Evolutionary conservation across 2,797 vertebrate genomes (phyloP).

Genomic region (Fratercula arctica): DNA sequence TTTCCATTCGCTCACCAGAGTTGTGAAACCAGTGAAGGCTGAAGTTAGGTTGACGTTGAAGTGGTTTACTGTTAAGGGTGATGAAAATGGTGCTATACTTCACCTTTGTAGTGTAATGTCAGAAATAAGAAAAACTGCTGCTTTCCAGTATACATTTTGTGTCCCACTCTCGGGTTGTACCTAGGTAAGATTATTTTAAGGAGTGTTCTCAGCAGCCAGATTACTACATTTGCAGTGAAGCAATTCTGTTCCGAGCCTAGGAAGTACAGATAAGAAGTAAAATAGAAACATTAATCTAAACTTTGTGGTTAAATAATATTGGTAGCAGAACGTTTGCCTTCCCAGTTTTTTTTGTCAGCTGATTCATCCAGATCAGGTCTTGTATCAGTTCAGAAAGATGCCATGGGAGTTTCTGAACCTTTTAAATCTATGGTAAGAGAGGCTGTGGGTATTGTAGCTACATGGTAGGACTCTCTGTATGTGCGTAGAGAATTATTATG

Average conservation of each 20-base stretch:
- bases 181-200: neutral
- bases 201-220: neutral
- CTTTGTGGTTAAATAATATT: neutral
- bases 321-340: neutral
- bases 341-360: neutral
- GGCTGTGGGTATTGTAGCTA: neutral
- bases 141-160: neutral
- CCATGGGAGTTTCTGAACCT: neutral
- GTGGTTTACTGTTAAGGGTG: neutral
- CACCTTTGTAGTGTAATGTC: neutral
- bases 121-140: neutral
- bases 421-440: neutral
- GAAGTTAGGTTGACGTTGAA: neutral
- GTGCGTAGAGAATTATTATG: neutral
- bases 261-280: neutral
- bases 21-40: neutral
- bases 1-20: neutral
- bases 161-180: neutral
- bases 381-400: neutral
- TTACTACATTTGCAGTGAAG: conserved; percentile 15
- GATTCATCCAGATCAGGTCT: neutral
- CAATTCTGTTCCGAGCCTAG: neutral
- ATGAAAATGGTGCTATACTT: neutral
- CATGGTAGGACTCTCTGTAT: neutral
- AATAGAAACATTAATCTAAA: neutral